Conservation (phyloP, 2,888 invertebrate genomes). For the Caenorhabditis drosophilae region DNA sequence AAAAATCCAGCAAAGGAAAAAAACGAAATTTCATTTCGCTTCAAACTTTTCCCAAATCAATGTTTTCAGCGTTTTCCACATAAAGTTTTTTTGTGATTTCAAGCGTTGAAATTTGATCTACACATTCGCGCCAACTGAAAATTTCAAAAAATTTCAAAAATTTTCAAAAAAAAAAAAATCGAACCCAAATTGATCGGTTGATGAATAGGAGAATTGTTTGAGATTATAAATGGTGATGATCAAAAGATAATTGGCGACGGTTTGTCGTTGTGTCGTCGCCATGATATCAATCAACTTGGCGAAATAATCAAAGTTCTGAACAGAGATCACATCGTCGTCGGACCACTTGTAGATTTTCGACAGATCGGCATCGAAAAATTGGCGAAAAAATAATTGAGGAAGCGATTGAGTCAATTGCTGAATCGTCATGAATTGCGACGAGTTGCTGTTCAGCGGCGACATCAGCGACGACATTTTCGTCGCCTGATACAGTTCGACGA, state of each 20-base stretch:
- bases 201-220: conserved; percentile 38
- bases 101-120: conserved; percentile 34
- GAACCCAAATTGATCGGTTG: conserved; percentile 42
- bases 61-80: conserved; percentile 10
- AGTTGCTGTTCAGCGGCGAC: too few species aligned
- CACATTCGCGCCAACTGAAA: conserved; percentile 48
- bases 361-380: conserved; percentile 44
- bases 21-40: too few species aligned
- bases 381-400: conserved; percentile 39
- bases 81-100: conserved; percentile 38
- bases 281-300: conserved; percentile 30
- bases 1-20: too few species aligned
- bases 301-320: conserved; percentile 47
- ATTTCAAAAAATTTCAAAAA: not conserved
- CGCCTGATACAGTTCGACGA: conserved; percentile 39
- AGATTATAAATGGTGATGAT: conserved; percentile 38
- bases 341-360: conserved; percentile 41
- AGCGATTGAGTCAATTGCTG: conserved; percentile 30
- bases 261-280: conserved; percentile 28
- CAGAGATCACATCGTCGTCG: conserved; percentile 36
- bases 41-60: too few species aligned
- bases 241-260: conserved; percentile 43
- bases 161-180: not conserved
- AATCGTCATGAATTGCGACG: conserved; percentile 40
- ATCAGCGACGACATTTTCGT: conserved; percentile 18